A percentile compares a stretch with the other conserved stretches of the same genome.
Evolutionary conservation across 35 echinoderm and acorn worm species (phyloP).

Genomic region (Amphiura filiformis): DNA sequence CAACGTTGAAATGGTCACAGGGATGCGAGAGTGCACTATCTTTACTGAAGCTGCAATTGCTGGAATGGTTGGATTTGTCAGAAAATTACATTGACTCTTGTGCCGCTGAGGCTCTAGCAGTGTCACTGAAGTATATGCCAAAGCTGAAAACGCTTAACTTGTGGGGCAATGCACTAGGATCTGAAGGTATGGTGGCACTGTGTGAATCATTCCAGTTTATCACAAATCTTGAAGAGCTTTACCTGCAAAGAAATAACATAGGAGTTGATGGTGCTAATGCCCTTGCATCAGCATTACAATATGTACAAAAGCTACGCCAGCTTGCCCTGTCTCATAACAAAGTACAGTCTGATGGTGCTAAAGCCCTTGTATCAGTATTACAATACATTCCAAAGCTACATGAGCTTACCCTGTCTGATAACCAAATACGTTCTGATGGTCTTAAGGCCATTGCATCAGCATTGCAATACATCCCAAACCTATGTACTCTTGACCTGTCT

Average conservation of each 20-base stretch:
- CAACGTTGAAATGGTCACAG: neutral
- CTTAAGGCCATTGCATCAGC: too few species aligned
- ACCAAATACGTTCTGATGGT: too few species aligned
- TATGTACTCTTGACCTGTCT: too few species aligned
- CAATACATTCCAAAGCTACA: too few species aligned
- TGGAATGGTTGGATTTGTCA: neutral
- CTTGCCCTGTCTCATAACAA: neutral
- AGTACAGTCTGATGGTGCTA: neutral
- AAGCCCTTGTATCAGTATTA: neutral
- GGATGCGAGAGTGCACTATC: neutral
- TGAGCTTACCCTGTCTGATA: too few species aligned
- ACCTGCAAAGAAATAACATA: neutral
- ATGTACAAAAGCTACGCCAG: neutral
- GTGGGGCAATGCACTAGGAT: neutral
- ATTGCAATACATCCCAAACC: too few species aligned
- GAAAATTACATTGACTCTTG: neutral
- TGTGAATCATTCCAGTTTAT: neutral
- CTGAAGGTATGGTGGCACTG: neutral
- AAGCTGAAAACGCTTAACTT: neutral
- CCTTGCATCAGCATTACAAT: neutral
- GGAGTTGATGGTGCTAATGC: neutral
- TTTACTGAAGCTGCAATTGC: neutral
- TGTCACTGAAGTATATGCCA: neutral
- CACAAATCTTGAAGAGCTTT: neutral
- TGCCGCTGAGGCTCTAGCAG: neutral